These are phyloP conservation scores for Bovichtus diacanthus DNA, from an alignment of 2,797 vertebrate genomes.

Conservation along the genomic window DNA sequence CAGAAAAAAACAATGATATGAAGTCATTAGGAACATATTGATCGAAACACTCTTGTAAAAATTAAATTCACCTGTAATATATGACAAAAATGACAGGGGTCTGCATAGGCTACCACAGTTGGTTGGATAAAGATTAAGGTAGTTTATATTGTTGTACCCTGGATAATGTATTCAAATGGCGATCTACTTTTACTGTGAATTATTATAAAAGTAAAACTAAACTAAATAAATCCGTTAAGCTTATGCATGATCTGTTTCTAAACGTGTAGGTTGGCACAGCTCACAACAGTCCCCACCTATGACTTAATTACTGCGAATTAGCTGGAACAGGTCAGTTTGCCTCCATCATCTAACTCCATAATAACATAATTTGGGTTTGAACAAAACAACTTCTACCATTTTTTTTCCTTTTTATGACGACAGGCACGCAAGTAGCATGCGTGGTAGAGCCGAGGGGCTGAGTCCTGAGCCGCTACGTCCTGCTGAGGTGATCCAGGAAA, in stretches of 20 bases:
- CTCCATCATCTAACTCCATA: not conserved
- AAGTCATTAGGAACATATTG: too few relatives aligned
- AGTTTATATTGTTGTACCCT: not conserved
- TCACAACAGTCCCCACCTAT: not conserved
- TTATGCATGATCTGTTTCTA: not conserved
- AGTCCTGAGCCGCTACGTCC: constrained; percentile 50
- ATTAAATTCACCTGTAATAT: too few relatives aligned
- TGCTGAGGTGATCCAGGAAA: constrained; percentile 72
- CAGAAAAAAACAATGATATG: too few relatives aligned
- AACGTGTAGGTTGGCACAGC: not conserved
- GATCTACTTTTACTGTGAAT: not conserved
- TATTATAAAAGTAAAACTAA: not conserved
- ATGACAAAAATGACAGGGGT: too few relatives aligned
- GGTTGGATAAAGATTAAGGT: too few relatives aligned
- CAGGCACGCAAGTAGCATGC: constrained; percentile 49
- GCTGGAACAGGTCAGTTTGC: not conserved
- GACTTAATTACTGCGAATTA: not conserved
- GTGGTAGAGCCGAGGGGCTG: constrained; percentile 46
- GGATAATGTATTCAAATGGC: not conserved
- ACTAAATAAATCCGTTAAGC: not conserved
- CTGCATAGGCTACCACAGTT: too few relatives aligned
- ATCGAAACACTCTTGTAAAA: too few relatives aligned
- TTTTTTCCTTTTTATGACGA: constrained; percentile 44
- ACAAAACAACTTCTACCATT: constrained; percentile 29
- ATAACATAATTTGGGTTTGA: not conserved